Evolutionary conservation across 1,140 invertebrate genomes (phyloP), one percentile per base, ranked within the genome.

Genomic region (Drosophila busckii): DNA sequence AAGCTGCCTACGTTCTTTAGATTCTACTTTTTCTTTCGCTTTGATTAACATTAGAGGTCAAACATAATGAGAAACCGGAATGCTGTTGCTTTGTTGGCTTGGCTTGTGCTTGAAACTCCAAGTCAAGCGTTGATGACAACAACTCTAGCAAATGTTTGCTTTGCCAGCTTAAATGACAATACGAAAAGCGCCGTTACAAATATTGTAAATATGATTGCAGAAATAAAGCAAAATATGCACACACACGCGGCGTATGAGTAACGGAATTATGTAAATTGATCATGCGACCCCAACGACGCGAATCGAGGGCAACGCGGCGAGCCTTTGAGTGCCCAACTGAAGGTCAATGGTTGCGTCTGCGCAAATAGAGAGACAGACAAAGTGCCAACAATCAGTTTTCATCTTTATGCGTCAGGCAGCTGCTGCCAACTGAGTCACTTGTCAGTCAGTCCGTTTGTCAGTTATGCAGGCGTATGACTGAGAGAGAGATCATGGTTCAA

Each of bases 11-110:
- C n/a, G 5, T 55, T 44, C 26, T 52, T 48, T 32, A 34, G 17
- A 10, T 12, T 35, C 17, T 38, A 42, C 16, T 8, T 41, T 59
- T 46, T 12, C 31, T 41, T 53, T 20, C 45, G 56, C 22, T 62
- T 67, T 73, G 69, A 76, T 76, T 65, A 61, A 60, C n/a, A 45
- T 25, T 55, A 66, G 70, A 50, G 68, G 61, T 55, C 66, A 56
- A 73, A 45, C 70, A 73, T 76, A 78, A 76, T 76, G 70, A 66
- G 41, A 75, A 82, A 82, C 75, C 61, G 75, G 75, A 82, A 61
- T 82, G 59, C n/a, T n/a, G n/a, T n/a, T n/a, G n/a, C n/a, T n/a
- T n/a, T n/a, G n/a, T n/a, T n/a, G n/a, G n/a, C 60, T 60, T 4
- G 56, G 50, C 29, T 52, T 37, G 7, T 42, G 25, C 34, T 34